A percentile compares a stretch with the other conserved stretches of the same genome.
Evolutionary conservation across 2,888 invertebrate species (phyloP).

Genomic region (Blastobasis lacticolella): DNA sequence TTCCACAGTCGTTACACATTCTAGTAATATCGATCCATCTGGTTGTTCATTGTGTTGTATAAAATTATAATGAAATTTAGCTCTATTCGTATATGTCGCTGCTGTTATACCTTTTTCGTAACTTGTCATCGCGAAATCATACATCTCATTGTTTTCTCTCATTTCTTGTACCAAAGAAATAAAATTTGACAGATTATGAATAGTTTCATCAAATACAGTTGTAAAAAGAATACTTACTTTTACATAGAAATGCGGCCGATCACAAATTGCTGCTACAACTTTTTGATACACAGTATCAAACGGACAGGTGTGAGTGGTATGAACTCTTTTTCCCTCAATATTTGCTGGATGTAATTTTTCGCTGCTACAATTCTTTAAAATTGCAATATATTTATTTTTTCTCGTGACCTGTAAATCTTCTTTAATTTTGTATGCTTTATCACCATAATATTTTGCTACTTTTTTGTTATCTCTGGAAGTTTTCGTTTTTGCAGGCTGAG

Average conservation of each 20-base stretch:
- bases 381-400: background rate
- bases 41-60: background rate
- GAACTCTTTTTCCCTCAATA: background rate
- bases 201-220: background rate
- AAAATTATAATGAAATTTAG: background rate
- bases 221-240: background rate
- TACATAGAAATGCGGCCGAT: background rate
- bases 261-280: background rate
- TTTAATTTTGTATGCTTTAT: too few species aligned
- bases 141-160: background rate
- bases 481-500: too few species aligned
- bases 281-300: background rate
- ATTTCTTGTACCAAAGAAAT: background rate
- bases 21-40: background rate
- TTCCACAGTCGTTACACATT: background rate
- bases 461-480: too few species aligned
- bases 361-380: background rate
- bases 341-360: background rate
- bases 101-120: background rate
- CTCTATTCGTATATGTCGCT: background rate
- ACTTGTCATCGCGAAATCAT: background rate
- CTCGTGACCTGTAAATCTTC: too few species aligned
- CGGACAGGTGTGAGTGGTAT: too few species aligned
- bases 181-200: background rate
- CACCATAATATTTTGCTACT: too few species aligned